Percentiles rank a stretch among this genome's conserved stretches.
These are phyloP conservation scores for Oreochromis aureus DNA, from an alignment of 2,113 vertebrate genomes.

Conservation along the genomic window DNA sequence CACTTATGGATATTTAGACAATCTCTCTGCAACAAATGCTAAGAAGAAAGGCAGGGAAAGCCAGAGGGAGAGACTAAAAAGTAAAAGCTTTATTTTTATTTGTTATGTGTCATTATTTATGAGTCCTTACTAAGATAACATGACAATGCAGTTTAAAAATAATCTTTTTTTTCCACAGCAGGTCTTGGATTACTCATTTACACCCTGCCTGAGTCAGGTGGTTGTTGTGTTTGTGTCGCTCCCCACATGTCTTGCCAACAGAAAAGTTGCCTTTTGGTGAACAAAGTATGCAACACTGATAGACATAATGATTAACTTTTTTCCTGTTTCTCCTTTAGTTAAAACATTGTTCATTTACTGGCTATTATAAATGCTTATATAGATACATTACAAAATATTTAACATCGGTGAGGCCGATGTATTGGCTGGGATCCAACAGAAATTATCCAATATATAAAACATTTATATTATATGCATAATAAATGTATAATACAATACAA, in stretches of 20 bases:
- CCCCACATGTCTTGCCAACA: background rate
- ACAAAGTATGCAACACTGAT: background rate
- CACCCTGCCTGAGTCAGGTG: background rate
- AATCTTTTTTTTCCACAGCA: background rate
- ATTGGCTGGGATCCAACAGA: background rate
- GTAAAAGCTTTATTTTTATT: background rate
- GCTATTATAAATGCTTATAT: background rate
- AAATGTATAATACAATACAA: background rate
- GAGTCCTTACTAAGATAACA: background rate
- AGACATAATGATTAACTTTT: background rate
- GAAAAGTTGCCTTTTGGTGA: background rate
- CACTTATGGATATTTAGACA: background rate
- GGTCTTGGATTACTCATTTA: background rate
- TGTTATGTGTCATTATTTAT: background rate
- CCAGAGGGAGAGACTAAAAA: background rate
- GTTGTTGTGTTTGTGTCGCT: background rate
- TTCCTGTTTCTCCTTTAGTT: background rate
- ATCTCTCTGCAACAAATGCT: background rate
- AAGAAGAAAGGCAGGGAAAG: background rate
- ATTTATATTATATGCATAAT: background rate
- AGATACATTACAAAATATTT: background rate
- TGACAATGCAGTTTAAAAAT: background rate
- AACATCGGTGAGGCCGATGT: background rate
- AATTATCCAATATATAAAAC: background rate
- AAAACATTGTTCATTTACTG: rapidly evolving